Evolutionary conservation across 2,113 vertebrate genomes (phyloP).

Genomic region (Narcine bancroftii): DNA sequence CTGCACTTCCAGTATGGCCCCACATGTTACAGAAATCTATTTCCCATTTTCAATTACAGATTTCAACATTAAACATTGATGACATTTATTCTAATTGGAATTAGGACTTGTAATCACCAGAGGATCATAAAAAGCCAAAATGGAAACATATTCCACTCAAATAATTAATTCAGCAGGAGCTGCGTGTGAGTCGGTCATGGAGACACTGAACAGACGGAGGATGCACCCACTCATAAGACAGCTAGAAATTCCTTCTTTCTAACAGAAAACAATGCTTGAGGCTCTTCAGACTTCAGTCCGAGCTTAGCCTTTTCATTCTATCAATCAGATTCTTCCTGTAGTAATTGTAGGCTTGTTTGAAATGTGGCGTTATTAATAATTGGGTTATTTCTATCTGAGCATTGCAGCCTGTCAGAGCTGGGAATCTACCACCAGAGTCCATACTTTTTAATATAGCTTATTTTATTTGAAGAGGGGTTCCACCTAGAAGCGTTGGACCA

Average conservation of each 20-base stretch:
- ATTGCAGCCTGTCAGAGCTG: no score
- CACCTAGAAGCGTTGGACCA: no score
- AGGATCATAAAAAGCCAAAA: conserved; percentile 11
- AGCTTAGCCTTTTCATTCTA: not conserved
- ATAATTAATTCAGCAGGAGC: conserved; percentile 9
- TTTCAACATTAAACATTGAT: not conserved
- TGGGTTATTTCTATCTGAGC: not conserved
- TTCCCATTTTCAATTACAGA: not conserved
- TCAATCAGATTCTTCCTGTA: conserved; percentile 17
- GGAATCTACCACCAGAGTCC: not conserved
- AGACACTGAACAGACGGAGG: not conserved
- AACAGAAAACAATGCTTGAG: not conserved
- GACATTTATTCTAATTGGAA: conserved; percentile 20
- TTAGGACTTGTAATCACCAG: not conserved
- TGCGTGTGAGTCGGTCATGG: no score
- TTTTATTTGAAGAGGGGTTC: no score
- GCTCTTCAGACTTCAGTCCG: not conserved
- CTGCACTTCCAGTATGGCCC: not conserved
- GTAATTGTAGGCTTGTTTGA: not conserved
- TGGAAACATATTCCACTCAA: not conserved
- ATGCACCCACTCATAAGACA: not conserved
- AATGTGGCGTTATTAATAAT: not conserved
- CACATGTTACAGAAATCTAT: not conserved
- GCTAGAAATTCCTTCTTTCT: not conserved
- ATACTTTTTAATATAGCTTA: not conserved